Evolutionary conservation across 1,140 invertebrate genomes (phyloP).

Genomic region (Agrilus planipennis): DNA sequence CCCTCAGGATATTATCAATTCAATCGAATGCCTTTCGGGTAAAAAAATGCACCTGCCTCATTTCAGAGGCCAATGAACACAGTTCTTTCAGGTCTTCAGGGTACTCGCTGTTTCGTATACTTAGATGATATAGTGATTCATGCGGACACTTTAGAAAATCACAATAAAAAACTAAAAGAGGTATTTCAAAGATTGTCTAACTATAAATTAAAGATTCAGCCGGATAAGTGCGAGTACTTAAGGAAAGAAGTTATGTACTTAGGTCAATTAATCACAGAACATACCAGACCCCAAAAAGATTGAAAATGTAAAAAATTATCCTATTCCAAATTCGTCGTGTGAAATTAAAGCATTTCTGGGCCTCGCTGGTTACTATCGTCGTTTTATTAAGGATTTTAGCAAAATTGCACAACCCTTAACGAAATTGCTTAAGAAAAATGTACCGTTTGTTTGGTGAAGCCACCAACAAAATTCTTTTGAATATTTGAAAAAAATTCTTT

Average conservation of each 20-base stretch:
- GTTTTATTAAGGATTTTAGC: too few relatives aligned
- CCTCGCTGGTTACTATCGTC: too few relatives aligned
- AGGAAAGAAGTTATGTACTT: constrained; percentile 11
- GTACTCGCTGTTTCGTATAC: constrained; percentile 13
- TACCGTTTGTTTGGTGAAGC: too few relatives aligned
- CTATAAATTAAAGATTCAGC: constrained; percentile 18
- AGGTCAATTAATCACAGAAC: constrained; percentile 10
- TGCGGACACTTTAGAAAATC: constrained; percentile 25
- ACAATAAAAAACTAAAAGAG: constrained; percentile 24
- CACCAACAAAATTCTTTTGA: too few relatives aligned
- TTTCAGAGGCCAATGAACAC: constrained; percentile 11
- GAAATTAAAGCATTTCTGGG: too few relatives aligned
- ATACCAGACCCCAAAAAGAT: constrained; percentile 14
- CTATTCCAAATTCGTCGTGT: constrained; percentile 8
- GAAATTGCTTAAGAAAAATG: too few relatives aligned
- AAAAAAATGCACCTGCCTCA: constrained; percentile 11
- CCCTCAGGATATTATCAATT: not conserved
- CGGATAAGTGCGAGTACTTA: constrained; percentile 13
- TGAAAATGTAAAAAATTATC: constrained; percentile 12
- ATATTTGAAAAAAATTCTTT: too few relatives aligned
- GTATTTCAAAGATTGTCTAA: constrained; percentile 9
- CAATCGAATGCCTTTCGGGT: constrained; percentile 11
- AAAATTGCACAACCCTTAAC: too few relatives aligned
- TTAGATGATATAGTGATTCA: constrained; percentile 38
- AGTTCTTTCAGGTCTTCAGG: constrained; percentile 10